Evolutionary conservation across 2,888 invertebrate genomes (phyloP).

Genomic region (Matsumyia berberina): DNA sequence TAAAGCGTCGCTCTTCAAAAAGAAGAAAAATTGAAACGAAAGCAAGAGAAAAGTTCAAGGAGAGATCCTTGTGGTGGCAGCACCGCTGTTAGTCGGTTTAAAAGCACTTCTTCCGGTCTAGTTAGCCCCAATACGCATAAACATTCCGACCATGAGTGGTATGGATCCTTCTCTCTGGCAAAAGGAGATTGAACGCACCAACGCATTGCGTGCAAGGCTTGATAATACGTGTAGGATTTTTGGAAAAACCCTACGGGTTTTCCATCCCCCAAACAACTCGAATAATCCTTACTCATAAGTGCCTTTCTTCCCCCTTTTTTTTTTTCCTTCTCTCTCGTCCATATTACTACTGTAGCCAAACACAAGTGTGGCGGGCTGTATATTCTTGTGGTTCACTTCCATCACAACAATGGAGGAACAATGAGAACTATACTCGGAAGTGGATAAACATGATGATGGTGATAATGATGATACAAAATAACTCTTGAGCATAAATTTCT

Average conservation of each 20-base stretch:
- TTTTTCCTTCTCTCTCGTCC: neutral
- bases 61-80: conserved; percentile 28
- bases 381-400: conserved; percentile 22
- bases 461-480: conserved; percentile 46
- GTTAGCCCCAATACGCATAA: conserved; percentile 26
- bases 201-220: conserved; percentile 38
- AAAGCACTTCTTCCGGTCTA: conserved; percentile 53
- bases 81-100: conserved; percentile 24
- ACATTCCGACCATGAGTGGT: conserved; percentile 4
- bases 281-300: conserved; percentile 17
- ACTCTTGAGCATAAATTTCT: conserved; percentile 54
- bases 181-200: conserved; percentile 37
- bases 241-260: neutral
- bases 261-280: neutral
- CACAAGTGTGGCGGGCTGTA: conserved; percentile 17
- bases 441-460: conserved; percentile 55
- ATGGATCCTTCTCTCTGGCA: neutral
- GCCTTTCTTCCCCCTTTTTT: conserved; percentile 1
- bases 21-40: conserved; percentile 11
- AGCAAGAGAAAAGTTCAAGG: conserved; percentile 41
- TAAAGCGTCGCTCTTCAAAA: conserved; percentile 42
- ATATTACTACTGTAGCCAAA: neutral
- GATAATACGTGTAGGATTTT: conserved; percentile 14
- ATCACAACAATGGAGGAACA: conserved; percentile 18
- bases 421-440: conserved; percentile 58